A percentile compares a stretch with the other conserved stretches of the same genome.
Evolutionary conservation across 2,888 invertebrate species (phyloP).

Genomic region (Drosophila putrida): DNA sequence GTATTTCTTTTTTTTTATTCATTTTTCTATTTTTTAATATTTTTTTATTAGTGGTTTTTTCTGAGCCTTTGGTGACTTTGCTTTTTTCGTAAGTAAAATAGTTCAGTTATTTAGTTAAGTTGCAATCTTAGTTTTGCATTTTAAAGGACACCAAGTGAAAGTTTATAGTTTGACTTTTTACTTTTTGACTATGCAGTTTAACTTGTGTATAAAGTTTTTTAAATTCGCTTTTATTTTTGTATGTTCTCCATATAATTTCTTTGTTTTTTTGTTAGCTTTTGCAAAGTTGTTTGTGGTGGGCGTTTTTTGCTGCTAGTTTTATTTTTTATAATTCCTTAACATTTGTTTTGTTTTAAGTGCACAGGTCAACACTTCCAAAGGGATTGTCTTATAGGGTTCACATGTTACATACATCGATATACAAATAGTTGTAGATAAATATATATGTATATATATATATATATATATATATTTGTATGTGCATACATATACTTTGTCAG

Average conservation of each 20-base stretch:
- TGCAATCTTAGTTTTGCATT: conserved; percentile 53
- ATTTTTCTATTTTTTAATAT: conserved; percentile 17
- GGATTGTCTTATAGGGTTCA: conserved; percentile 78
- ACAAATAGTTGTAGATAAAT: conserved; percentile 68
- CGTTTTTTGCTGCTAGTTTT: conserved; percentile 53
- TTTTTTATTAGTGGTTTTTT: conserved; percentile 29
- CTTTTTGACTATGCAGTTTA: conserved; percentile 76
- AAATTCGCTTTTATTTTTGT: conserved; percentile 64
- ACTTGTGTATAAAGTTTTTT: conserved; percentile 62
- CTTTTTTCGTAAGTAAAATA: conserved; percentile 61
- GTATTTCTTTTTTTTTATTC: conserved; percentile 25
- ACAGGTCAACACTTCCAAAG: conserved; percentile 65
- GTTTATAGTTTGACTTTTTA: conserved; percentile 20
- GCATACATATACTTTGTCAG: conserved; percentile 22
- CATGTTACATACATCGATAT: conserved; percentile 73
- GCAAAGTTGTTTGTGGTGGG: conserved; percentile 47
- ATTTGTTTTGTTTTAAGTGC: conserved; percentile 54
- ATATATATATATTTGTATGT: conserved; percentile 19
- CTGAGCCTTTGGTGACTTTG: conserved; percentile 33
- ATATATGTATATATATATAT: conserved; percentile 29
- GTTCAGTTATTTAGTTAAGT: conserved; percentile 58
- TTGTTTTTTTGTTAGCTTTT: conserved; percentile 14
- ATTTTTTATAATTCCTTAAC: conserved; percentile 5
- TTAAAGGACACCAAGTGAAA: conserved; percentile 80
- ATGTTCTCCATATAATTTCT: conserved; percentile 24